These are phyloP conservation scores for Drosophila nasuta DNA, from an alignment of 1,140 invertebrate genomes.

Conservation along the genomic window DNA sequence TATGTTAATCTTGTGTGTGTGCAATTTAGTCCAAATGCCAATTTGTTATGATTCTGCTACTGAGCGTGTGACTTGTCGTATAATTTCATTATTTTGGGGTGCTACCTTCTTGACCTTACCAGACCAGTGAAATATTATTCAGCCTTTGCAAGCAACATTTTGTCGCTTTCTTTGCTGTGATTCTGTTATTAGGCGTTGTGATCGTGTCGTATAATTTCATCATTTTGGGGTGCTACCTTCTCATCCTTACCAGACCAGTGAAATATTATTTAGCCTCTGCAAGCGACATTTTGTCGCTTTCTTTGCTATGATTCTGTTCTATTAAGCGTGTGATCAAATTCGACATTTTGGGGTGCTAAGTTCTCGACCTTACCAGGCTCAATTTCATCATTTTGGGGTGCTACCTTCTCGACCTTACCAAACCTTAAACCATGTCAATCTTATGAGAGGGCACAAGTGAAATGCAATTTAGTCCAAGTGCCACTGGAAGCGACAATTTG, in stretches of 20 bases:
- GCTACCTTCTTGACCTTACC: not conserved
- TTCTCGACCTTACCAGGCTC: not conserved
- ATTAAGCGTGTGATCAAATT: too few relatives aligned
- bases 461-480: conserved; percentile 79
- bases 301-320: not conserved
- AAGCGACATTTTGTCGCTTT: conserved; percentile 43
- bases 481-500: conserved; percentile 77
- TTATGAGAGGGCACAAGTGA: conserved; percentile 46
- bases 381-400: too few relatives aligned
- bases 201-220: too few relatives aligned
- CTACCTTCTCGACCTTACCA: not conserved
- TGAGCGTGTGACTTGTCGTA: too few relatives aligned
- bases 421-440: not conserved
- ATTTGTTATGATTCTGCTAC: conserved; percentile 1
- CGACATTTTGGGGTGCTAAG: not conserved
- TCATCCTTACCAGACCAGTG: conserved; percentile 19
- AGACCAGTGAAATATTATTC: conserved; percentile 74
- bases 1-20: not conserved
- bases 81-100: too few relatives aligned
- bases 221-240: not conserved
- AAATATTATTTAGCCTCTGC: conserved; percentile 71
- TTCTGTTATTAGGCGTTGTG: too few relatives aligned
- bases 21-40: conserved; percentile 70
- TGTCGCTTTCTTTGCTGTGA: not conserved
- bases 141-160: conserved; percentile 53